A percentile compares a stretch with the other conserved stretches of the same genome.
These are phyloP conservation scores for Lepidostoma basale DNA, from an alignment of 1,140 invertebrate genomes.

Conservation along the genomic window DNA sequence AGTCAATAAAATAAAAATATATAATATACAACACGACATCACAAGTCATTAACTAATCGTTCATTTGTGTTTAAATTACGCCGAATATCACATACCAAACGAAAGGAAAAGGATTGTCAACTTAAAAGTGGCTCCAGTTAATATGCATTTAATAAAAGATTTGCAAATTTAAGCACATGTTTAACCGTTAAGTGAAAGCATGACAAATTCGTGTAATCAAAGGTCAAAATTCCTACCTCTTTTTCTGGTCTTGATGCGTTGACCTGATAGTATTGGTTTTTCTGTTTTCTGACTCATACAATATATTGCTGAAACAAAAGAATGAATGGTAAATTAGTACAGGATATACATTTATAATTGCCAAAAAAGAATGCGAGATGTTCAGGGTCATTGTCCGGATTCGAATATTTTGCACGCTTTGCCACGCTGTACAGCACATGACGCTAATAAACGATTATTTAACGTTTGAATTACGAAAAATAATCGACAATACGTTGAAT, in stretches of 20 bases:
- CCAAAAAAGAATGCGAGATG: slow-evolving; percentile 6
- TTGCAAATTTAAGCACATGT: neutral
- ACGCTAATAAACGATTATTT: neutral
- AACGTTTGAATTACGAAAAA: no score
- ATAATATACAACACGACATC: no score
- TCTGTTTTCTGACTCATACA: slow-evolving; percentile 99
- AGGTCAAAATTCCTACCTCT: slow-evolving; percentile 74
- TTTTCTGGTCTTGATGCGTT: slow-evolving; percentile 99
- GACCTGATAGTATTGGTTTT: slow-evolving; percentile 99
- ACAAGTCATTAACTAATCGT: no score
- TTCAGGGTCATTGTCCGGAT: slow-evolving; percentile 37
- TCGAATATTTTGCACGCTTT: slow-evolving; percentile 27
- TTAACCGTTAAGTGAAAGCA: slow-evolving; percentile 7
- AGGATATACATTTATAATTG: neutral
- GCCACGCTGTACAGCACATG: slow-evolving; percentile 23
- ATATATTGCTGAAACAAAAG: slow-evolving; percentile 83
- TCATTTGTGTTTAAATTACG: no score
- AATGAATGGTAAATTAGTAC: slow-evolving; percentile 48
- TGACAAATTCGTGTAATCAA: slow-evolving; percentile 7
- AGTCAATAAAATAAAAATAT: no score
- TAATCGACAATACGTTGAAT: no score
- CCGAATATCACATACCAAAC: no score
- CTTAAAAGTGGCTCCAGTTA: no score
- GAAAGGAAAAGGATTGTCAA: no score
- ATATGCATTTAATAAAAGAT: no score